Base-by-base conservation (phyloP, 2,113 vertebrate genomes). In the Arothron firmamentum region DNA sequence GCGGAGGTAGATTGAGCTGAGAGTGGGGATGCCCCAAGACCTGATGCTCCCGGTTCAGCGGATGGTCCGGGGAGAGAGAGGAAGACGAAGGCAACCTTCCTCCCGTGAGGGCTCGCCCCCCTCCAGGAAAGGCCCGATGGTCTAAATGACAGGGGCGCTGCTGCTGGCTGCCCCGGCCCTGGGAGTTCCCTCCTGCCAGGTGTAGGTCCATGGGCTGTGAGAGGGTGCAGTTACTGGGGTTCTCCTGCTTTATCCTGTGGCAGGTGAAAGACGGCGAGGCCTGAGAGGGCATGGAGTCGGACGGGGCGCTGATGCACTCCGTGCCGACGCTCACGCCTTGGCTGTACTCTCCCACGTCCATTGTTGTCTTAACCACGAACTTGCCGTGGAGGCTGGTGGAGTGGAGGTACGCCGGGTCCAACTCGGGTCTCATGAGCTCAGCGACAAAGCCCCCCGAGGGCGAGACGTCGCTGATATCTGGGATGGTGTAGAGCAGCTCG, bases 401-500 rank as follows among this genome's bases (percentile, higher is more conserved):
- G 47, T 94, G 93, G 62, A 97, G 91, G 87, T 96, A 97, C 10
- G 95, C 95, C 0, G 95, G 93, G 83, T 98, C 96, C 88, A 99
- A 75, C 28, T 98, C 96, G 0, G 96, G 94, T 68, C 95, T 90
- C 88, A 98, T 94, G 49, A 98, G 92, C 77, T 98, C 96, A 0
- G 96, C 96, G 64, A 98, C 95, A 20, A 98, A 97, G 66, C 96
- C 96, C 46, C 95, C 96, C 0, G 93, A 94, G 1, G 95, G 95
- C 2, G 95, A 95, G 51, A 97, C 93, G 15, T 98, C 94, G 34
- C 88, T 93, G 81, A 98, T 94, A 73, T 97, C 95, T 15, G 94
- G 92, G 74, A 96, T 88, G 83, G 92, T 94, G 51, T 91, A 92
- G 31, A 90, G 81, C 52, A 90, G 81, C 53, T 90, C 88, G 3